Evolutionary conservation across 2,113 vertebrate species (phyloP).

Genomic region (Bujurquina vittata): DNA sequence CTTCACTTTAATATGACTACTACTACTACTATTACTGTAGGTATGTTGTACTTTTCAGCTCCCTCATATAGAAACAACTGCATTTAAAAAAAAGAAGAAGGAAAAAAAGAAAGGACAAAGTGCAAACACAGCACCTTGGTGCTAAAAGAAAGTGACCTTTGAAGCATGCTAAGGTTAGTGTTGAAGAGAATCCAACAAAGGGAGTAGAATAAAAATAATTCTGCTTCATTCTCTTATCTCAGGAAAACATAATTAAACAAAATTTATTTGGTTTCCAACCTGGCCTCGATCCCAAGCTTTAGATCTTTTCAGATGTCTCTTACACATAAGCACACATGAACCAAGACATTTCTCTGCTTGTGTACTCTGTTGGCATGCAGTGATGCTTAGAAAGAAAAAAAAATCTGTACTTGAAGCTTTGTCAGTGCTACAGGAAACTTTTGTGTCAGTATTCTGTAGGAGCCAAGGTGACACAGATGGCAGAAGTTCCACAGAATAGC

Average conservation of each 20-base stretch:
- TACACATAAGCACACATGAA: not conserved
- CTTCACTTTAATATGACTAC: constrained; percentile 4
- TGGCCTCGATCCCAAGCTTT: constrained; percentile 11
- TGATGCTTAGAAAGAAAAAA: not conserved
- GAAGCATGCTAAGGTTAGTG: constrained; percentile 36
- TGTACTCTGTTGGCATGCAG: not conserved
- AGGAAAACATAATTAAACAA: constrained; percentile 15
- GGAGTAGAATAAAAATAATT: constrained; percentile 38
- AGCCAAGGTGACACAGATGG: constrained; percentile 60
- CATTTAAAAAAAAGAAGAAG: constrained; percentile 4
- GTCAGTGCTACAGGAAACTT: constrained; percentile 31
- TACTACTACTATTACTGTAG: not conserved
- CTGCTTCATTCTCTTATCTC: constrained; percentile 42
- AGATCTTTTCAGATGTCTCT: constrained; percentile 27
- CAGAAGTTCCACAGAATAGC: constrained; percentile 44
- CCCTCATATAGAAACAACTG: constrained; percentile 13
- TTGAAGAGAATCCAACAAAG: constrained; percentile 44
- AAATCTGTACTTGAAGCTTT: not conserved
- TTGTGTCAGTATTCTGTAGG: constrained; percentile 25
- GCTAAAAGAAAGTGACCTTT: constrained; percentile 56
- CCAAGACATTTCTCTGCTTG: constrained; percentile 9
- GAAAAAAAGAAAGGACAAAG: constrained; percentile 26
- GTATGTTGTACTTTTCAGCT: constrained; percentile 13
- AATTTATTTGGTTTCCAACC: constrained; percentile 7
- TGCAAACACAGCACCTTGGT: constrained; percentile 53